These are phyloP conservation scores for Eupsilia transversa DNA, from an alignment of 2,888 invertebrate genomes.

Conservation along the genomic window DNA sequence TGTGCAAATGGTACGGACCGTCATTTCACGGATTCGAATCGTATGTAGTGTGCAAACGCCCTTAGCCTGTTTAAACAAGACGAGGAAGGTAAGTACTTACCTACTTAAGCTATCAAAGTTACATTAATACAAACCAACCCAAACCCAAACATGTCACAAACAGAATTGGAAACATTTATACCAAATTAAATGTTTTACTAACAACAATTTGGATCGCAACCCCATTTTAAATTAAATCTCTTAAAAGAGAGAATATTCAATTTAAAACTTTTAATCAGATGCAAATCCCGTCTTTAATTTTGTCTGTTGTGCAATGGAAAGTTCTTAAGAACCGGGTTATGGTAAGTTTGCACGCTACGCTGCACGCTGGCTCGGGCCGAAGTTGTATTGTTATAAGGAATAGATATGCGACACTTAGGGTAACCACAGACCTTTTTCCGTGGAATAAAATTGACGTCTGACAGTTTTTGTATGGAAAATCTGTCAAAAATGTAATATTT, in stretches of 20 bases:
- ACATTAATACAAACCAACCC: not conserved
- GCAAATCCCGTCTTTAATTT: slow-evolving; percentile 70
- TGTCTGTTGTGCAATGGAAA: slow-evolving; percentile 56
- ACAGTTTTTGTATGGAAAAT: no score
- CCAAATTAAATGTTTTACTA: slow-evolving; percentile 49
- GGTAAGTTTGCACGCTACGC: slow-evolving; percentile 41
- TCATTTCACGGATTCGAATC: no score
- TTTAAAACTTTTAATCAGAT: slow-evolving; percentile 73
- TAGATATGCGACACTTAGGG: slow-evolving; percentile 11
- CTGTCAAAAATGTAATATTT: no score
- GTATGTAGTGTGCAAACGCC: no score
- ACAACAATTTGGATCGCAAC: slow-evolving; percentile 50
- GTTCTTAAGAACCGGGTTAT: slow-evolving; percentile 49
- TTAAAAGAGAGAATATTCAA: slow-evolving; percentile 66
- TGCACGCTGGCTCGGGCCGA: not conserved
- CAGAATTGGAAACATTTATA: slow-evolving; percentile 29
- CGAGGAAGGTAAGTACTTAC: not conserved
- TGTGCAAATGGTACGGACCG: no score
- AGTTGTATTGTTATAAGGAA: slow-evolving; percentile 16
- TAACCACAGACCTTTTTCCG: no score
- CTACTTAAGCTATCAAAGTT: not conserved
- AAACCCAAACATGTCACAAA: slow-evolving; percentile 34
- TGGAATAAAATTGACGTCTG: no score
- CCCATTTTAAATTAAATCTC: slow-evolving; percentile 57
- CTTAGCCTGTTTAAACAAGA: not conserved